Base-by-base conservation (phyloP, 1,140 invertebrate genomes). In the Drosophila quadrilineata region DNA sequence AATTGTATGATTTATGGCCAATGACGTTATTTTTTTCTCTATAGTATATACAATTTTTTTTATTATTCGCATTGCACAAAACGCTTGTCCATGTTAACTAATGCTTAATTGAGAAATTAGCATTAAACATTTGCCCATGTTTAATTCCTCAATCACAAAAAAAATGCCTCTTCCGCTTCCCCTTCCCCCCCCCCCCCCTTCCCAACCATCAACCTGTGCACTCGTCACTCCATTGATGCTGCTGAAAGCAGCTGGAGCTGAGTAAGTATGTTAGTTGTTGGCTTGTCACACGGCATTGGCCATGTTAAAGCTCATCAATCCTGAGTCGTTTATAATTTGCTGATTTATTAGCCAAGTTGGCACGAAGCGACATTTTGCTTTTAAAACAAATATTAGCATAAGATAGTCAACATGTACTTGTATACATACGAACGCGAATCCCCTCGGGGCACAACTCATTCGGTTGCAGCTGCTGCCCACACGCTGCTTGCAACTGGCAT, bases 351-450 rank as follows among this genome's bases (percentile, higher is more conserved):
- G 60, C 52, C 76, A 69, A 68, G 68, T 59, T 58, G 53, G 53
- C 76, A 80, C 76, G 76, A 82, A 82, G 77, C 76, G 76, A 82
- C 77, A 84, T 82, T 77, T 82, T 76, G 76, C 76, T 73, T 84
- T 82, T 76, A 84, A n/a, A n/a, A 71, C 73, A 67, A 82, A 82
- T 76, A 82, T 82, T 82, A 84, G 73, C 77, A 82, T 82, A 84
- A 82, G 65, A 76, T 80, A 75, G 67, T 59, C 28, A 24, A 8
- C 10, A 12, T 28, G 22, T 43, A n/a, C n/a, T 64, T 54, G 33
- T 40, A 24, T 64, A 58, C 58, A n/a, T n/a, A n/a, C n/a, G n/a
- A n/a, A n/a, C n/a, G n/a, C n/a, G n/a, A n/a, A n/a, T 38, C 66
- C 62, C 38, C 38, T 10, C 9, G 8, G 45, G 64, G n/a, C n/a